phyloP scores from a whole-genome alignment of 2,888 invertebrate species.

The Xestia c-nigrum region DNA sequence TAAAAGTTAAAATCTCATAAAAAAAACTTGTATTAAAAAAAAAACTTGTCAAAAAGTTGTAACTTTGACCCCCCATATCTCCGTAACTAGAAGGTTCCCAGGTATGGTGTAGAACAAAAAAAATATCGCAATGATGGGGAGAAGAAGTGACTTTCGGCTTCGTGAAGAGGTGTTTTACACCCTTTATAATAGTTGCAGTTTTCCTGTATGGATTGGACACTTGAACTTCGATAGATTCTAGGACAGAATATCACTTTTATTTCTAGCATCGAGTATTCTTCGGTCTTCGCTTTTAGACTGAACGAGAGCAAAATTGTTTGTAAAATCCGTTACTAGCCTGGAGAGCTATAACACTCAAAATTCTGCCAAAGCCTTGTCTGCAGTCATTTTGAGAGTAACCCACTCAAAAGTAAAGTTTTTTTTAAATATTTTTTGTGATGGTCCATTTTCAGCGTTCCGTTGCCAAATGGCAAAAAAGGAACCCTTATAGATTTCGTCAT shows the following conservation, averaged over 20 bases:
- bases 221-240: neutral
- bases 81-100: too few relatives aligned
- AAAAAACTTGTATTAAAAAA: too few relatives aligned
- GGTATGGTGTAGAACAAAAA: too few relatives aligned
- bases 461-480: too few relatives aligned
- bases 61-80: too few relatives aligned
- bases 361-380: neutral
- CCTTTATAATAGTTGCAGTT: neutral
- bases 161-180: too few relatives aligned
- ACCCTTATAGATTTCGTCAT: too few relatives aligned
- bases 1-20: too few relatives aligned
- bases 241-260: slow-evolving; percentile 1
- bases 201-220: neutral
- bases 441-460: too few relatives aligned
- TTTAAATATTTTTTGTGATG: neutral
- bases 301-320: slow-evolving; percentile 14
- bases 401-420: neutral
- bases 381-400: neutral
- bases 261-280: neutral
- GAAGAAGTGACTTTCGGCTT: too few relatives aligned
- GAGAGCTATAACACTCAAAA: slow-evolving; percentile 9
- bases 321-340: neutral
- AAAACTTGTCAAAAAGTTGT: too few relatives aligned
- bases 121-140: too few relatives aligned
- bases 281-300: neutral